Evolutionary conservation across 1,140 invertebrate species (phyloP).

Genomic region (Bursaphelenchus mucronatus): DNA sequence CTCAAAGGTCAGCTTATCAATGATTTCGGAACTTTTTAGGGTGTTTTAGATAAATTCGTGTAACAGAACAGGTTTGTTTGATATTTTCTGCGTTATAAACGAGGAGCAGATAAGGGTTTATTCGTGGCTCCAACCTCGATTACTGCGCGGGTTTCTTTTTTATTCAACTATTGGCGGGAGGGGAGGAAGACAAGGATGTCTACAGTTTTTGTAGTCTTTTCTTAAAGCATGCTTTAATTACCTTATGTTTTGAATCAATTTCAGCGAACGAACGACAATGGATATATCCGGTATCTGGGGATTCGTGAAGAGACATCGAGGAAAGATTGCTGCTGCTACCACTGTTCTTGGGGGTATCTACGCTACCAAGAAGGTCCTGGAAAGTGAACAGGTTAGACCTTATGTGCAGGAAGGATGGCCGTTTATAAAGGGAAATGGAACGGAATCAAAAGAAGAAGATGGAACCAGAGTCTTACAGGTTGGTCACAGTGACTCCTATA

Average conservation of each 20-base stretch:
- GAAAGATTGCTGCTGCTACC: conserved; percentile 20
- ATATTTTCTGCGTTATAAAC: too few species aligned
- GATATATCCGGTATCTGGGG: conserved; percentile 11
- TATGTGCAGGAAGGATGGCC: neutral
- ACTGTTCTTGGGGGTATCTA: conserved; percentile 24
- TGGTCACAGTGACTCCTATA: neutral
- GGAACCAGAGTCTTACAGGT: conserved; percentile 13
- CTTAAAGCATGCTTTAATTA: neutral
- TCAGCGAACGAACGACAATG: too few species aligned
- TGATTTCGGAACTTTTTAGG: too few species aligned
- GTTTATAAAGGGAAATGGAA: neutral
- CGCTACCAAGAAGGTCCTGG: conserved; percentile 28
- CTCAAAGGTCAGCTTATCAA: too few species aligned
- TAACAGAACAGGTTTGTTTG: too few species aligned
- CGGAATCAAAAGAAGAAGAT: conserved; percentile 7
- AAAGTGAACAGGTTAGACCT: conserved; percentile 3
- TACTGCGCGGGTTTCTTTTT: too few species aligned
- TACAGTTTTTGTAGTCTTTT: conserved; percentile 2
- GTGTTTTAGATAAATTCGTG: too few species aligned
- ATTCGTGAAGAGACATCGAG: conserved; percentile 29
- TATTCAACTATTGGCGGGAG: too few species aligned
- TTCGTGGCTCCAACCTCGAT: too few species aligned
- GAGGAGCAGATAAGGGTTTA: too few species aligned
- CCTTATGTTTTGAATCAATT: neutral
- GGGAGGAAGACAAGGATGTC: neutral